These are phyloP conservation scores for Callyntrura sp. DNA, from an alignment of 2,888 invertebrate genomes.

Conservation along the genomic window DNA sequence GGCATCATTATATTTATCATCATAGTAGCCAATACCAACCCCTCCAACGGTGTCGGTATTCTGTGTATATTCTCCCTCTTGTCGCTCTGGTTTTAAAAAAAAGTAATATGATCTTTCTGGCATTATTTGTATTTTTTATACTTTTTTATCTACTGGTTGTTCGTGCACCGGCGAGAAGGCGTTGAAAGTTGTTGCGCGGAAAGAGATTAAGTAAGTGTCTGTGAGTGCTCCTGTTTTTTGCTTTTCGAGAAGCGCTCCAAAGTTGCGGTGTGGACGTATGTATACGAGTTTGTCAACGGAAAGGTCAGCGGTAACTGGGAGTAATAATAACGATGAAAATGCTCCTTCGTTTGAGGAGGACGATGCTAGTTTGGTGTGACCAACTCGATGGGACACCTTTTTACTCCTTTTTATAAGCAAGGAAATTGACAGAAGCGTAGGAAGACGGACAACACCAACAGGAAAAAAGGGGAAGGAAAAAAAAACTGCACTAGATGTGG, in stretches of 20 bases:
- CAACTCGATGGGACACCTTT: not conserved
- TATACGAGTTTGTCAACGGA: not conserved
- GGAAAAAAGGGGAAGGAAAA: not conserved
- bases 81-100: no score
- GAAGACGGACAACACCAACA: no score
- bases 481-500: not conserved
- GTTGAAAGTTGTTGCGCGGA: not conserved
- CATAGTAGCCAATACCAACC: no score
- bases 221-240: not conserved
- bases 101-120: no score
- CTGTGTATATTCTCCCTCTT: no score
- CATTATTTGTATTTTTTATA: no score
- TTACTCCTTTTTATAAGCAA: not conserved
- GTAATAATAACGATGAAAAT: not conserved
- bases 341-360: not conserved
- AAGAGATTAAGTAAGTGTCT: not conserved
- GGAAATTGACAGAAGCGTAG: conserved; percentile 4
- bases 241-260: no score
- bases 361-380: not conserved
- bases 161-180: not conserved
- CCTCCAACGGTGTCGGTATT: no score
- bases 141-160: not conserved
- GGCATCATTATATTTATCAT: no score
- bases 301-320: no score
- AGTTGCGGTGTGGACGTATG: not conserved